Conservation (phyloP, 2,113 vertebrate genomes). For the Ictidomys tridecemlineatus region DNA sequence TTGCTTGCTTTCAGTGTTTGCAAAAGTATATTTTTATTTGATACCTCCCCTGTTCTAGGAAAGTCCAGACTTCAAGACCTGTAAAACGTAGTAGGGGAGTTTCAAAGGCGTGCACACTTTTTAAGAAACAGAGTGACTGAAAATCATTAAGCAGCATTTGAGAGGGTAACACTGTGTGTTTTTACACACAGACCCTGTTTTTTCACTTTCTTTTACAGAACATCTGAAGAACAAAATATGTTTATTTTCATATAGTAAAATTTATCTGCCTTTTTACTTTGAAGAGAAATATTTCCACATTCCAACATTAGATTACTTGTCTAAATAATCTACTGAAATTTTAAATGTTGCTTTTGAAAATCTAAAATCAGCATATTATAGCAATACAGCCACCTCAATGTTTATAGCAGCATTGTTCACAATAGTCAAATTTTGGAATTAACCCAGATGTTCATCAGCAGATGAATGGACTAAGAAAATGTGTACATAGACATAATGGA, state of each 20-base stretch:
- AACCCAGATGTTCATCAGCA: too few relatives aligned
- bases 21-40: background rate
- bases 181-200: background rate
- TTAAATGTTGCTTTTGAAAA: background rate
- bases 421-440: too few relatives aligned
- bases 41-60: background rate
- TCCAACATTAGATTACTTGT: background rate
- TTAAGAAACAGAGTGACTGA: background rate
- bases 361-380: too few relatives aligned
- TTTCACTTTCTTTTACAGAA: background rate
- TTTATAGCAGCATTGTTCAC: too few relatives aligned
- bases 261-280: background rate
- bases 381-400: too few relatives aligned
- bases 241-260: background rate
- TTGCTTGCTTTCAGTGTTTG: background rate
- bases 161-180: background rate
- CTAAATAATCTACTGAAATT: background rate
- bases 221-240: background rate
- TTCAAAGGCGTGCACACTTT: background rate
- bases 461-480: too few relatives aligned
- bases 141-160: too few relatives aligned
- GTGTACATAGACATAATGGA: too few relatives aligned
- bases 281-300: background rate
- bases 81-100: background rate
- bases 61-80: background rate